These are phyloP conservation scores for Lophura nycthemera DNA, from an alignment of 2,113 vertebrate species.

Conservation along the genomic window DNA sequence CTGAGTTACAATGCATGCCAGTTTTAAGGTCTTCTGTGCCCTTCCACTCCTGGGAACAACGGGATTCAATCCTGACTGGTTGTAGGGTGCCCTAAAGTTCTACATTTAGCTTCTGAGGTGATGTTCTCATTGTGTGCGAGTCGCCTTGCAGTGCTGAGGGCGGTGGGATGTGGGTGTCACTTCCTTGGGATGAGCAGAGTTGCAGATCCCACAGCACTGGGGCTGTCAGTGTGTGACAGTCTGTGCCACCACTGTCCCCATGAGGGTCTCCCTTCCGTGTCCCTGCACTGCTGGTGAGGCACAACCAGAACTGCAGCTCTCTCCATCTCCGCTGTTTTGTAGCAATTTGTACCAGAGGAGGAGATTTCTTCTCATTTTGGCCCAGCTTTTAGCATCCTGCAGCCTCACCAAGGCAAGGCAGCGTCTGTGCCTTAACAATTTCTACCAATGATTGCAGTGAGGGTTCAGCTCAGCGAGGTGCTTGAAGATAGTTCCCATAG, in stretches of 20 bases:
- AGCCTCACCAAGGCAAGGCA: neutral
- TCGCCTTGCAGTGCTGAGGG: neutral
- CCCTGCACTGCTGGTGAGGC: neutral
- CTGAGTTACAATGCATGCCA: neutral
- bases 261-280: neutral
- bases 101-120: neutral
- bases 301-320: neutral
- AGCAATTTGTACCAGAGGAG: neutral
- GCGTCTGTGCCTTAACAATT: slow-evolving; percentile 28
- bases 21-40: neutral
- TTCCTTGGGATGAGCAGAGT: neutral
- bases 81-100: neutral
- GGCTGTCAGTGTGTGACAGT: fast-evolving
- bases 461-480: neutral
- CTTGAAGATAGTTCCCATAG: neutral
- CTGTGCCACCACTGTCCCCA: fast-evolving
- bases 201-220: neutral
- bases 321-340: fast-evolving
- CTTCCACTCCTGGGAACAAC: neutral
- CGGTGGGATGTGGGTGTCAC: fast-evolving
- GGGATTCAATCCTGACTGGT: neutral
- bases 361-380: neutral
- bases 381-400: neutral
- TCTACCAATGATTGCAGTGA: neutral
- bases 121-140: neutral